Percentiles rank a stretch among this genome's conserved stretches.
phyloP scores from a whole-genome alignment of 2,888 invertebrate species.

The Parelbella ahira region DNA sequence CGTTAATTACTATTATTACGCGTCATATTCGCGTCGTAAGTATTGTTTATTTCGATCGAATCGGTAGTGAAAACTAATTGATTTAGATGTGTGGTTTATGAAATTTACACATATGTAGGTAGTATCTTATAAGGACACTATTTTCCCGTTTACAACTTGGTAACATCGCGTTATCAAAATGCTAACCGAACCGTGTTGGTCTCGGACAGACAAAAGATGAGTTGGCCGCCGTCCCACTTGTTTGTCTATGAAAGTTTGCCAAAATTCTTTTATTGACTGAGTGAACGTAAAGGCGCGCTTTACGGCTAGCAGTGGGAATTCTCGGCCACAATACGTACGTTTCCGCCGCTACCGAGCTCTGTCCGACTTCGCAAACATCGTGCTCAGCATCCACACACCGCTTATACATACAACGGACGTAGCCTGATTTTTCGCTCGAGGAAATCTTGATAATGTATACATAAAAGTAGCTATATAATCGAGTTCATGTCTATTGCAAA shows the following conservation, averaged over 20 bases:
- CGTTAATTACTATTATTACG: no score
- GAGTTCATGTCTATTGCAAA: constrained; percentile 1
- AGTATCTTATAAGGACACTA: constrained; percentile 27
- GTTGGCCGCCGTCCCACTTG: constrained; percentile 77
- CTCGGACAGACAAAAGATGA: constrained; percentile 76
- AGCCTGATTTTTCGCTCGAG: constrained; percentile 20
- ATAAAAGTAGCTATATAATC: not conserved
- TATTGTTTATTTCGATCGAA: no score
- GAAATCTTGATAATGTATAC: constrained; percentile 5
- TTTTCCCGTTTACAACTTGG: constrained; percentile 44
- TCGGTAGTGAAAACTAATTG: no score
- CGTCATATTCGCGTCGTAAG: no score
- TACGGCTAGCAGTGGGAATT: constrained; percentile 53
- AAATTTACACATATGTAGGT: no score
- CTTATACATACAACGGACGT: constrained; percentile 13
- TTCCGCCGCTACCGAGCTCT: constrained; percentile 34
- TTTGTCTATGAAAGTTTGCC: constrained; percentile 78
- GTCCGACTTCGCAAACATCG: constrained; percentile 32
- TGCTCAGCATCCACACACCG: constrained; percentile 18
- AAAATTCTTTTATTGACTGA: constrained; percentile 78
- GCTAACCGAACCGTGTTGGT: constrained; percentile 69
- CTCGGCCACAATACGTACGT: constrained; percentile 46
- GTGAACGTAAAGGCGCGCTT: constrained; percentile 60
- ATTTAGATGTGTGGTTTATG: no score
- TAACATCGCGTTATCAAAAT: constrained; percentile 61